A percentile compares a stretch with the other conserved stretches of the same genome.
Conservation (phyloP, 1,140 invertebrate genomes). For the Listronotus bonariensis region DNA sequence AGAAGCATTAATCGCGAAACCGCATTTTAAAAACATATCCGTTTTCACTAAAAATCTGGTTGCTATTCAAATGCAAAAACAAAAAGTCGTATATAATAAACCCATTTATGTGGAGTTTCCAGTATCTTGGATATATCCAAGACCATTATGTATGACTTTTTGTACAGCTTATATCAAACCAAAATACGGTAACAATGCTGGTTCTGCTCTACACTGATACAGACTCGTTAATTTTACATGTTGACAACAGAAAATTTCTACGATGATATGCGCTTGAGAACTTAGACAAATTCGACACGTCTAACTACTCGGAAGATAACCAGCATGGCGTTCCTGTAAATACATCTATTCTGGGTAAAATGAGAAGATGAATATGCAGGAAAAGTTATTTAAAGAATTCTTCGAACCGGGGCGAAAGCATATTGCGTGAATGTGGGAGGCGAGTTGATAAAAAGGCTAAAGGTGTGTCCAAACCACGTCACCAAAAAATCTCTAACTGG, state of each 20-base stretch:
- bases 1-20: constrained; percentile 47
- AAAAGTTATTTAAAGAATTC: background rate
- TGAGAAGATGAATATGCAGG: constrained; percentile 20
- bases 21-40: constrained; percentile 39
- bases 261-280: constrained; percentile 35
- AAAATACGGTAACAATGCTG: constrained; percentile 31
- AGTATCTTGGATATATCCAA: constrained; percentile 52
- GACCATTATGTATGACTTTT: constrained; percentile 40
- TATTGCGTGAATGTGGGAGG: constrained; percentile 18
- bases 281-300: constrained; percentile 43
- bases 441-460: constrained; percentile 41
- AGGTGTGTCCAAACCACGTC: constrained; percentile 42
- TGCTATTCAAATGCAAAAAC: constrained; percentile 51
- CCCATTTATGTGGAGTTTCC: constrained; percentile 56
- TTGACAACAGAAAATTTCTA: constrained; percentile 38
- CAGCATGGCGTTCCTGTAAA: constrained; percentile 34
- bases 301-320: constrained; percentile 41
- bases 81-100: constrained; percentile 52
- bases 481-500: constrained; percentile 25
- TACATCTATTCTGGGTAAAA: constrained; percentile 6
- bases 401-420: constrained; percentile 15
- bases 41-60: constrained; percentile 51
- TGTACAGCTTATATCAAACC: constrained; percentile 39
- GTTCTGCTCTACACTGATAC: constrained; percentile 44
- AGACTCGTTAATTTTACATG: constrained; percentile 41